These are phyloP conservation scores for Geodia barretti DNA, from an alignment of 37 sponge, comb jelly and placozoan genomes.

Conservation along the genomic window DNA sequence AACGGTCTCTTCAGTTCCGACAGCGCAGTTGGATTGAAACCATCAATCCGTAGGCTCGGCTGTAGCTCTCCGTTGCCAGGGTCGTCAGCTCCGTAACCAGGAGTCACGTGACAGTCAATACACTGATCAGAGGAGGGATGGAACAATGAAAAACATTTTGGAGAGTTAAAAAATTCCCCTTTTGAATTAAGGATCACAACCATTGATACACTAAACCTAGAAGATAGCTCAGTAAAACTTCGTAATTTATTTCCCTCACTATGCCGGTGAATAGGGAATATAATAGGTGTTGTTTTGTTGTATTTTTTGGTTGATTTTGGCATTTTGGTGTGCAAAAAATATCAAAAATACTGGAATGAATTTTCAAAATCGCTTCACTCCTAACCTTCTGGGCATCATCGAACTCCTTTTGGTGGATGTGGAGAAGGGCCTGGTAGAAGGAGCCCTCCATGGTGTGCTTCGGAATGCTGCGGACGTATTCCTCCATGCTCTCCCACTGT, in stretches of 20 bases:
- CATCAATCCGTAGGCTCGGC: slow-evolving; percentile 92
- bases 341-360: no score
- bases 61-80: slow-evolving; percentile 96
- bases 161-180: neutral
- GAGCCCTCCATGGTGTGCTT: slow-evolving; percentile 62
- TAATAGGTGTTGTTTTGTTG: no score
- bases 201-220: no score
- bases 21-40: slow-evolving; percentile 92
- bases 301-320: no score
- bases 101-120: slow-evolving; percentile 74
- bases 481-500: slow-evolving; percentile 87
- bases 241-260: no score
- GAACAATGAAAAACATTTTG: neutral
- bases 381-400: slow-evolving; percentile 69
- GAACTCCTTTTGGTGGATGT: slow-evolving; percentile 70
- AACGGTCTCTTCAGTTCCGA: slow-evolving; percentile 95
- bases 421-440: slow-evolving; percentile 83
- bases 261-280: no score
- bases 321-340: no score
- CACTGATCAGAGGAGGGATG: slow-evolving; percentile 38
- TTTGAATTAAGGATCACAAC: no score
- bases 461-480: slow-evolving; percentile 77
- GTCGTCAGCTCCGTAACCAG: slow-evolving; percentile 94
- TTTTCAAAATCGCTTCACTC: neutral
- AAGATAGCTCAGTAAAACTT: no score